A percentile compares a stretch with the other conserved stretches of the same genome.
phyloP scores from a whole-genome alignment of 2,113 vertebrate genomes.

The Chelonoidis abingdonii region DNA sequence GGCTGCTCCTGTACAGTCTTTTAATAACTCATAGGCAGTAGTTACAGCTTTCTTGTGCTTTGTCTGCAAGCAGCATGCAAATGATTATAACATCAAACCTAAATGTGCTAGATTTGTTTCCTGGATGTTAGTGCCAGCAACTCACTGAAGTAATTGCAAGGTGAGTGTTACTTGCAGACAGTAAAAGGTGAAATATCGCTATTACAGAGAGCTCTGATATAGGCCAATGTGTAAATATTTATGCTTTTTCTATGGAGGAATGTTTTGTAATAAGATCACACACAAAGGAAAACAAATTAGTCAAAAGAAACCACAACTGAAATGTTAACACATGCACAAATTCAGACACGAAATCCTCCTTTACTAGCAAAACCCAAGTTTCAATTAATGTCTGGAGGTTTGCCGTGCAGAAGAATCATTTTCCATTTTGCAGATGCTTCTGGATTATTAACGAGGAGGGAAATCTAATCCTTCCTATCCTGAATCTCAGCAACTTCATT shows the following conservation, averaged over 20 bases:
- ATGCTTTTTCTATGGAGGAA: slow-evolving; percentile 41
- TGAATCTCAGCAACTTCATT: neutral
- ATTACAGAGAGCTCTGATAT: slow-evolving; percentile 43
- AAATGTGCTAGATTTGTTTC: neutral
- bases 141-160: slow-evolving; percentile 42
- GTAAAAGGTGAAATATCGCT: slow-evolving; percentile 48
- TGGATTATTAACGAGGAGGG: neutral
- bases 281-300: slow-evolving; percentile 65
- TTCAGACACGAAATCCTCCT: neutral
- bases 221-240: slow-evolving; percentile 65
- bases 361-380: neutral
- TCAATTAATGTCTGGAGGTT: slow-evolving; percentile 11
- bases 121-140: slow-evolving; percentile 28
- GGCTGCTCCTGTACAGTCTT: neutral
- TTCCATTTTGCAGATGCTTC: slow-evolving; percentile 31
- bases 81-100: neutral
- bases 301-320: slow-evolving; percentile 51
- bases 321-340: neutral
- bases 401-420: neutral
- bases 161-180: slow-evolving; percentile 1
- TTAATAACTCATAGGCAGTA: neutral
- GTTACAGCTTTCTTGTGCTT: slow-evolving; percentile 4
- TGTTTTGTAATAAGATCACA: slow-evolving; percentile 45
- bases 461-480: neutral
- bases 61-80: neutral